Evolutionary conservation across 2,888 invertebrate species (phyloP), one percentile per base, ranked within the genome.

Genomic region (Dryomyza anilis): DNA sequence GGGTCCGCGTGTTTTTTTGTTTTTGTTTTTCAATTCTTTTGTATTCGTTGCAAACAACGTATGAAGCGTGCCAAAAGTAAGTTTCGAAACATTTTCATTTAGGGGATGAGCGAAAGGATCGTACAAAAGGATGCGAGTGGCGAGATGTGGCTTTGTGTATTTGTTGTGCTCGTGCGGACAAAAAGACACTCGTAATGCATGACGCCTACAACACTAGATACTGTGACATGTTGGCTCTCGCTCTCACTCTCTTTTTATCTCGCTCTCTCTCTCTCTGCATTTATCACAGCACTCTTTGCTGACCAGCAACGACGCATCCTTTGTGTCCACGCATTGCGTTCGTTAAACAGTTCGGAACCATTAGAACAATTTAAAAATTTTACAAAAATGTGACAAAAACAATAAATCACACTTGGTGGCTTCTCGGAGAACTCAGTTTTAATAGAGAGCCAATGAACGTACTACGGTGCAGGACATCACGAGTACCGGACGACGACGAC

Each of bases 31-130:
- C n/a, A n/a, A n/a, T n/a, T n/a, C n/a, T n/a, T n/a, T n/a, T n/a
- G n/a, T n/a, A n/a, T n/a, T n/a, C n/a, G n/a, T n/a, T n/a, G n/a
- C n/a, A n/a, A n/a, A 50, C 39, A 46, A 27, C 48, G 63, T 56
- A 30, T 63, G 46, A 63, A 68, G 71, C 62, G 70, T 71, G 71
- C 71, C 71, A 67, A 71, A 71, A 70, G 56, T 66, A 27, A 39
- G 43, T 3, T 25, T 36, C 27, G 16, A 16, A 43, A 29, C 57
- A 25, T 2, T 45, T n/a, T n/a, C n/a, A n/a, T n/a, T n/a, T n/a
- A n/a, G n/a, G n/a, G n/a, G n/a, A n/a, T n/a, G n/a, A n/a, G n/a
- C n/a, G n/a, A n/a, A n/a, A n/a, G n/a, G n/a, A n/a, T n/a, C n/a
- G n/a, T n/a, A n/a, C n/a, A n/a, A n/a, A n/a, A n/a, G n/a, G n/a